phyloP scores from a whole-genome alignment of 2,797 vertebrate species.

The Threskiornis aethiopicus region DNA sequence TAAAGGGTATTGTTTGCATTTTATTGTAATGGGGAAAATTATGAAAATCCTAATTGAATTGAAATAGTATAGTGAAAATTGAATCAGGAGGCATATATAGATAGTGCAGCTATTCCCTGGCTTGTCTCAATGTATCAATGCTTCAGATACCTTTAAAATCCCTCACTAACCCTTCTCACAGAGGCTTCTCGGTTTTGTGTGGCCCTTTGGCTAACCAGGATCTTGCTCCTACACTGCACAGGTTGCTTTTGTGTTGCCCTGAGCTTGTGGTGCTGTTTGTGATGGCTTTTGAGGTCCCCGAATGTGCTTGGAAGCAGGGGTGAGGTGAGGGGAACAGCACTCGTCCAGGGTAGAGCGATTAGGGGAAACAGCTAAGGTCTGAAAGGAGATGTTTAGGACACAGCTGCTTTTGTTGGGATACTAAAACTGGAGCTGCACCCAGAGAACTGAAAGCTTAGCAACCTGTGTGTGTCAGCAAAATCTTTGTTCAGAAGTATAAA shows the following conservation, averaged over 20 bases:
- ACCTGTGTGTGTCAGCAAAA: conserved; percentile 9
- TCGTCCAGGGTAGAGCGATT: accelerated
- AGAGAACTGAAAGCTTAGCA: background rate
- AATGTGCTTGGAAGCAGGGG: background rate
- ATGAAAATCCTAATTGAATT: background rate
- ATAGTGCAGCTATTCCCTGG: background rate
- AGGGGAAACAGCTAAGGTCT: background rate
- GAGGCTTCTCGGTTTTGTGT: background rate
- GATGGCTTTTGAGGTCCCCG: background rate
- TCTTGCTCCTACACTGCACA: background rate
- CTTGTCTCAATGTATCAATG: background rate
- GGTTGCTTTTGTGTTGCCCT: background rate
- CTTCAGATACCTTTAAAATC: background rate
- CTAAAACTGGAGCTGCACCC: background rate
- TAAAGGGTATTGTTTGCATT: background rate
- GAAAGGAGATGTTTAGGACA: background rate
- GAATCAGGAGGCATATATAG: background rate
- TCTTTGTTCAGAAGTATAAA: background rate
- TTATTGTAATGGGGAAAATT: background rate
- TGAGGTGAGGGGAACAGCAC: background rate
- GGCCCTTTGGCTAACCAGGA: background rate
- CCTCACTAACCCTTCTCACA: background rate
- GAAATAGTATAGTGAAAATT: background rate
- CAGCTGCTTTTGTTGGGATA: background rate
- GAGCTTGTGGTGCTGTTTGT: background rate